Evolutionary conservation across 2,888 invertebrate species (phyloP).

Genomic region (Ophioninae sp.): DNA sequence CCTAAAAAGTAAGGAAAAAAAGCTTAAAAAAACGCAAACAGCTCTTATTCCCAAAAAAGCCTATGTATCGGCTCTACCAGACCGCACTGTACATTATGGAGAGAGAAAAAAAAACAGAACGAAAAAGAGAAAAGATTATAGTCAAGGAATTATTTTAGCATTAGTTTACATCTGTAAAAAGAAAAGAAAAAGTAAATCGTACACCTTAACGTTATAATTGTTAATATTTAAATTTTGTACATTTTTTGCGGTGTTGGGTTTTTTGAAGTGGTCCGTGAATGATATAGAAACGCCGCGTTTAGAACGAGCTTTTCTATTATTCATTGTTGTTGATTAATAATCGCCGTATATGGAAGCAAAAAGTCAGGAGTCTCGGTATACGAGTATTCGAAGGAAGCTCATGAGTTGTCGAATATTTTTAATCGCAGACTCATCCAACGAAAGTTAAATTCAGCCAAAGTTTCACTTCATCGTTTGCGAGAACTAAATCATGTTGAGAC

Average conservation of each 20-base stretch:
- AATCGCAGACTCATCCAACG: not conserved
- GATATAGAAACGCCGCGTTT: conserved; percentile 9
- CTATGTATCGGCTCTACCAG: conserved; percentile 46
- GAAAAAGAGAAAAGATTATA: conserved; percentile 57
- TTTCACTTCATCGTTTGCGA: not conserved
- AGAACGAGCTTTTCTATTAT: conserved; percentile 45
- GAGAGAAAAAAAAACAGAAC: conserved; percentile 9
- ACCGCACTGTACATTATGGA: conserved; percentile 64
- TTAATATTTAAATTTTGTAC: conserved; percentile 76
- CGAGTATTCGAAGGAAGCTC: not conserved
- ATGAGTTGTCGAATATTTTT: not conserved
- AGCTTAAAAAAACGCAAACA: conserved; percentile 15
- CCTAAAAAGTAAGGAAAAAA: not conserved
- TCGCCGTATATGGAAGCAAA: conserved; percentile 24
- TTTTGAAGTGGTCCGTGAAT: conserved; percentile 1
- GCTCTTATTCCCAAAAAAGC: conserved; percentile 16
- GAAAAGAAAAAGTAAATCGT: conserved; percentile 59
- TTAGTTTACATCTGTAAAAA: conserved; percentile 74
- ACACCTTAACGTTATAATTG: conserved; percentile 69
- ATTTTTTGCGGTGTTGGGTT: conserved; percentile 74
- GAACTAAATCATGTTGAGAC: not conserved
- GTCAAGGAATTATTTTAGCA: conserved; percentile 69
- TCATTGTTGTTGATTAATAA: conserved; percentile 55
- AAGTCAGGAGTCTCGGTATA: conserved; percentile 21
- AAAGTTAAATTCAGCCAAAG: not conserved